Evolutionary conservation across 2,797 vertebrate genomes (phyloP).

Genomic region (Anguilla megastoma): DNA sequence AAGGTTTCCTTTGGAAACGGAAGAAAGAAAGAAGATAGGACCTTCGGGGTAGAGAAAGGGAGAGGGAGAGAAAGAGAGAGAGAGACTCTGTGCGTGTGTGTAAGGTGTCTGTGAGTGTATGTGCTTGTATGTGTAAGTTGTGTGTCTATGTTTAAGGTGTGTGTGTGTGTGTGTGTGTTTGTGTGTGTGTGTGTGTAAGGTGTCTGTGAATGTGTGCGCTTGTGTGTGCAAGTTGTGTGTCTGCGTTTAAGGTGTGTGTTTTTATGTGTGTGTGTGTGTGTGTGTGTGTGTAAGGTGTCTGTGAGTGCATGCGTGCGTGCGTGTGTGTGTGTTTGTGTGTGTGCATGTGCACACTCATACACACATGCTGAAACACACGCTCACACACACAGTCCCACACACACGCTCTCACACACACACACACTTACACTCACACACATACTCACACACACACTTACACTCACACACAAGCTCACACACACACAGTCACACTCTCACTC

Average conservation of each 20-base stretch:
- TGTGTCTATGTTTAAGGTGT: neutral
- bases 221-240: neutral
- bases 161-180: neutral
- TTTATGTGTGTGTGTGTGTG: neutral
- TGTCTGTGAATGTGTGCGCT: too few relatives aligned
- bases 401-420: neutral
- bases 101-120: conserved; percentile 41
- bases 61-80: conserved; percentile 51
- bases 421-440: neutral
- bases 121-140: neutral
- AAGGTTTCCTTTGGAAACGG: conserved; percentile 13
- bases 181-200: too few relatives aligned
- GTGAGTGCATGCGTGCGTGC: neutral
- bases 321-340: neutral
- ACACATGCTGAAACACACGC: neutral
- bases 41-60: conserved; percentile 56
- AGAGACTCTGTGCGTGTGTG: conserved; percentile 61
- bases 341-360: too few relatives aligned
- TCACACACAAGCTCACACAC: neutral
- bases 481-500: neutral
- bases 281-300: neutral
- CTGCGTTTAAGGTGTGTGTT: neutral
- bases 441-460: neutral
- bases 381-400: too few relatives aligned
- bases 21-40: conserved; percentile 1